Conservation (phyloP, 2,797 vertebrate species). For the Mionectes olivaceus region DNA sequence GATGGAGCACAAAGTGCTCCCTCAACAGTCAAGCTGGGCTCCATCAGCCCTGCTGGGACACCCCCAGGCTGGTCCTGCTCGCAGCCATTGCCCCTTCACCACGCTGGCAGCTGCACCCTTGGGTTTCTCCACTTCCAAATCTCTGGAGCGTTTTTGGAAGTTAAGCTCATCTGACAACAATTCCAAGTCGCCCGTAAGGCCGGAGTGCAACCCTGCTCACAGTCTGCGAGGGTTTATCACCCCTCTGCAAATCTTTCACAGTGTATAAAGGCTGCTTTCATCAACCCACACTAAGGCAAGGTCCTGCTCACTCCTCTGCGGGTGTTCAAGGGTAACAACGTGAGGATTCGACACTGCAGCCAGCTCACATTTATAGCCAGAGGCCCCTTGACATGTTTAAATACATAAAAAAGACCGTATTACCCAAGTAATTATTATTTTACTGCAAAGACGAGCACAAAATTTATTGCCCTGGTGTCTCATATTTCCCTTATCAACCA, state of each 20-base stretch:
- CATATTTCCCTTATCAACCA: not conserved
- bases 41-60: not conserved
- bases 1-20: not conserved
- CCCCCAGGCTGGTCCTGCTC: not conserved
- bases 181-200: not conserved
- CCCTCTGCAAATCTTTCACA: not conserved
- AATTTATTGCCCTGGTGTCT: conserved; percentile 1
- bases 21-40: accelerated
- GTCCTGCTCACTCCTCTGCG: not conserved
- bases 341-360: not conserved
- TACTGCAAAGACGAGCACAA: not conserved
- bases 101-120: not conserved
- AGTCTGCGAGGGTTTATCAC: not conserved
- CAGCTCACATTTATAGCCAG: not conserved
- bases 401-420: not conserved
- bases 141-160: not conserved
- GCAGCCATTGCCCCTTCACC: accelerated
- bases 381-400: not conserved
- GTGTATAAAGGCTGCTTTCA: not conserved
- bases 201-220: not conserved
- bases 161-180: not conserved
- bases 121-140: not conserved
- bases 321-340: accelerated
- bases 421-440: not conserved
- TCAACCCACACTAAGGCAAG: not conserved